These are phyloP conservation scores for Ligdia adustata DNA, from an alignment of 2,888 invertebrate genomes.

Conservation along the genomic window DNA sequence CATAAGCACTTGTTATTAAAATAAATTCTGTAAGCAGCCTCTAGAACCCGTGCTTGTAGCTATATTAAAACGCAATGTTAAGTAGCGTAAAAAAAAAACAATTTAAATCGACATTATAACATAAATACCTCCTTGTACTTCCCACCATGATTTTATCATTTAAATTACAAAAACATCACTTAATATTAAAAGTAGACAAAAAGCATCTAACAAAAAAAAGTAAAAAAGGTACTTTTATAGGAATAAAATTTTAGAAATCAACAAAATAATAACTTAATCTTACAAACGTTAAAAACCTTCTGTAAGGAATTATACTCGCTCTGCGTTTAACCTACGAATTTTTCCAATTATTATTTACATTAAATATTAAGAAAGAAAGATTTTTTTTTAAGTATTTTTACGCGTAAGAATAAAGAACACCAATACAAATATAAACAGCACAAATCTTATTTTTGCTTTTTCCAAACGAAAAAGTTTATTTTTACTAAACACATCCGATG, in stretches of 20 bases:
- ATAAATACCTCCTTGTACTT: slow-evolving; percentile 73
- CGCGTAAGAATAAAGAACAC: slow-evolving; percentile 15
- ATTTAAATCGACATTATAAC: slow-evolving; percentile 49
- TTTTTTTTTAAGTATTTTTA: slow-evolving; percentile 17
- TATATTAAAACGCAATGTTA: slow-evolving; percentile 56
- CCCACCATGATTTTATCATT: slow-evolving; percentile 68
- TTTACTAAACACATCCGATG: slow-evolving; percentile 20
- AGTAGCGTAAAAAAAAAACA: slow-evolving; percentile 56
- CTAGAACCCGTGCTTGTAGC: slow-evolving; percentile 64
- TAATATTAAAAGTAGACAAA: slow-evolving; percentile 61
- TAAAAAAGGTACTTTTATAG: slow-evolving; percentile 77
- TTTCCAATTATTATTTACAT: slow-evolving; percentile 27
- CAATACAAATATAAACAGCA: background rate
- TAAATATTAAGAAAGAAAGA: slow-evolving; percentile 11
- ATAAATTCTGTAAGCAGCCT: slow-evolving; percentile 63
- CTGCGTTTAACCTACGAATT: slow-evolving; percentile 54
- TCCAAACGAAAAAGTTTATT: slow-evolving; percentile 37
- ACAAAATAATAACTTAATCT: slow-evolving; percentile 67
- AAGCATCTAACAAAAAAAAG: slow-evolving; percentile 64
- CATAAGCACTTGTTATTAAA: slow-evolving; percentile 44
- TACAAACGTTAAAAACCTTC: slow-evolving; percentile 42
- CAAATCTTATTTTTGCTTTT: slow-evolving; percentile 26
- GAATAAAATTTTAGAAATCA: slow-evolving; percentile 77
- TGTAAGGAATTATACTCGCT: slow-evolving; percentile 59
- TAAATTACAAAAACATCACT: slow-evolving; percentile 46